Evolutionary conservation across 2,797 vertebrate genomes (phyloP), one percentile per base, ranked within the genome.

Genomic region (Nothura maculosa): DNA sequence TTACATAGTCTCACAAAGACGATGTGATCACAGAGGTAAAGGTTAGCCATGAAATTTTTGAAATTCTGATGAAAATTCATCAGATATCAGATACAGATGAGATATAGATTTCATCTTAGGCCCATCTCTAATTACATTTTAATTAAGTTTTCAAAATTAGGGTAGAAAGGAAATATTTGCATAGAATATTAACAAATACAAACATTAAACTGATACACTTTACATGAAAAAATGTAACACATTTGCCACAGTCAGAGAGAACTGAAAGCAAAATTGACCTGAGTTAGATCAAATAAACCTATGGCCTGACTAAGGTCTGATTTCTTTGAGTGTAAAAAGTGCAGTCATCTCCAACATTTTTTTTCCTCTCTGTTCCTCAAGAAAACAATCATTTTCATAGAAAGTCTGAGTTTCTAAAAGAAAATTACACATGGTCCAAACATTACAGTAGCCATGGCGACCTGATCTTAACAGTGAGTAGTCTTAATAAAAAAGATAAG

Each of bases 381-480:
- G 42, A 88, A 92, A 78, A 92, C 67, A 87, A 85, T 73, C 91
- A 83, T 93, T 96, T 90, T 93, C 30, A 40, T 88, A 60, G 68
- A 21, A 93, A 90, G 60, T 94, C 85, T 61, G 38, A 83, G 79
- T 81, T 42, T 81, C 43, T 64, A 58, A 95, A 85, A 83, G 27
- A 72, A 60, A 40, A 7, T 87, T 82, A 50, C 36, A 75, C 15
- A 42, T 81, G 79, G 50, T 55, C 70, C 90, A 89, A 91, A 62
- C 66, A 77, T 86, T 69, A 81, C 16, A 64, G 90, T 95, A 93
- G 92, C 72, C 89, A 92, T 91, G 85, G 91, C 70, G 95, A 95
- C 88, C 34, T 93, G 68, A 81, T 81, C 48, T 92, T 92, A 92
- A 73, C 78, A 74, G 66, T 76, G 34, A 48, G 79, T 87, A 28